These are phyloP conservation scores for Agrenia bidenticulata DNA, from an alignment of 2,888 invertebrate genomes.

Conservation along the genomic window DNA sequence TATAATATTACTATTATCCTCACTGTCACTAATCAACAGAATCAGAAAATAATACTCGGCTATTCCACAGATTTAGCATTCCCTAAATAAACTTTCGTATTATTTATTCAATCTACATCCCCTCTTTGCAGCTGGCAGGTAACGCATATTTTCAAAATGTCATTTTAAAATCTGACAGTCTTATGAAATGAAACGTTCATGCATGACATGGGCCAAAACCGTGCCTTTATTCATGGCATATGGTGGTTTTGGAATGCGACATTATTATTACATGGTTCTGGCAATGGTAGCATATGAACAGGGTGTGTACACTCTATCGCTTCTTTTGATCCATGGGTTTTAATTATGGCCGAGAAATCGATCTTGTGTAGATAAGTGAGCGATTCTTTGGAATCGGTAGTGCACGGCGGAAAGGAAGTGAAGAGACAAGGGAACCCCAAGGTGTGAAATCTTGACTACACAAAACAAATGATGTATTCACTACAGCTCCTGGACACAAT, in stretches of 20 bases:
- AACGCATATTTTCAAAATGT: too few relatives aligned
- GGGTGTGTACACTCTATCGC: not conserved
- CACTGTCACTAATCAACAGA: too few relatives aligned
- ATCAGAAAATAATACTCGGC: too few relatives aligned
- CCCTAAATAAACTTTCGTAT: too few relatives aligned
- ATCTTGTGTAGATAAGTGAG: slow-evolving; percentile 9
- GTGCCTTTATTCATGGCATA: not conserved
- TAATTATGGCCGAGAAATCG: slow-evolving; percentile 3
- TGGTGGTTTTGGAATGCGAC: not conserved
- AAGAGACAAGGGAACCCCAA: not conserved
- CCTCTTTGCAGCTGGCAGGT: too few relatives aligned
- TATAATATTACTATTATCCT: not conserved
- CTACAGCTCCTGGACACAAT: slow-evolving; percentile 5
- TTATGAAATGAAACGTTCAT: not conserved
- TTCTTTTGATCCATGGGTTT: not conserved
- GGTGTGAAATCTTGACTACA: slow-evolving; percentile 8
- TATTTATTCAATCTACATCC: too few relatives aligned
- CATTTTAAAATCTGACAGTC: not conserved
- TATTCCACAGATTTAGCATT: too few relatives aligned
- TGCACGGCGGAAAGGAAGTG: not conserved
- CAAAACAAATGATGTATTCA: too few relatives aligned
- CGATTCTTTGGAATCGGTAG: not conserved
- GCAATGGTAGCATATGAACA: not conserved
- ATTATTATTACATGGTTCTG: not conserved
- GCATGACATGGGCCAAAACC: not conserved